These are phyloP conservation scores for Diarsia brunnea DNA, from an alignment of 2,888 invertebrate genomes.

Conservation along the genomic window DNA sequence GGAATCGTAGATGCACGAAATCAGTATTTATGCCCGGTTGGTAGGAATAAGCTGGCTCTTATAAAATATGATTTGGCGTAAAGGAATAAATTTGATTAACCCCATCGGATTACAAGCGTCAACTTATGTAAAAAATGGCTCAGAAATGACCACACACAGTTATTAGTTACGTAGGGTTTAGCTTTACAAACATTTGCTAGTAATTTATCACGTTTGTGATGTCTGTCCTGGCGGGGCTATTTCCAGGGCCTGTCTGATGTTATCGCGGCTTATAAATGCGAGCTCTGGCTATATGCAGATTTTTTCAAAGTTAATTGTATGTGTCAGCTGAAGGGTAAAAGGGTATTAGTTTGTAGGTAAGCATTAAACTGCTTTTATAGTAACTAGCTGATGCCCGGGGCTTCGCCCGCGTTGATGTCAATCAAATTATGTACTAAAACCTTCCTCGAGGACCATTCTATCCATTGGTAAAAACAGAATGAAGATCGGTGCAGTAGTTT, in stretches of 20 bases:
- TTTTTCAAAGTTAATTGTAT: slow-evolving; percentile 26
- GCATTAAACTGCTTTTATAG: neutral
- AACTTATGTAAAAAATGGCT: neutral
- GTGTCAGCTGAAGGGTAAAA: neutral
- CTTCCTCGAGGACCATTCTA: too few species aligned
- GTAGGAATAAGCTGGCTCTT: neutral
- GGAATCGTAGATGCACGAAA: neutral
- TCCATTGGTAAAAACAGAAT: too few species aligned
- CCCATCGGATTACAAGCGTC: neutral
- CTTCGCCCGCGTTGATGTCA: too few species aligned
- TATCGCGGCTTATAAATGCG: slow-evolving; percentile 37
- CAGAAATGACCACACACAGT: neutral
- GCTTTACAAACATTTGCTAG: slow-evolving; percentile 20
- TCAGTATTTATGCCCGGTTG: neutral
- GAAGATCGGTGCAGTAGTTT: too few species aligned
- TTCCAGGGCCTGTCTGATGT: slow-evolving; percentile 44
- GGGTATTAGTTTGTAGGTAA: neutral
- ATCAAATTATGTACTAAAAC: too few species aligned
- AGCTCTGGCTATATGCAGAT: neutral
- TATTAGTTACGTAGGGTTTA: slow-evolving; percentile 18
- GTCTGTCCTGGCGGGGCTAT: slow-evolving; percentile 24
- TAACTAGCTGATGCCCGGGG: too few species aligned
- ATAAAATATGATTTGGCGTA: too few species aligned
- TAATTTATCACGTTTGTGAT: slow-evolving; percentile 37
- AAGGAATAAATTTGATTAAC: too few species aligned